These are phyloP conservation scores for Cosmia trapezina DNA, from an alignment of 2,888 invertebrate species.

Conservation along the genomic window DNA sequence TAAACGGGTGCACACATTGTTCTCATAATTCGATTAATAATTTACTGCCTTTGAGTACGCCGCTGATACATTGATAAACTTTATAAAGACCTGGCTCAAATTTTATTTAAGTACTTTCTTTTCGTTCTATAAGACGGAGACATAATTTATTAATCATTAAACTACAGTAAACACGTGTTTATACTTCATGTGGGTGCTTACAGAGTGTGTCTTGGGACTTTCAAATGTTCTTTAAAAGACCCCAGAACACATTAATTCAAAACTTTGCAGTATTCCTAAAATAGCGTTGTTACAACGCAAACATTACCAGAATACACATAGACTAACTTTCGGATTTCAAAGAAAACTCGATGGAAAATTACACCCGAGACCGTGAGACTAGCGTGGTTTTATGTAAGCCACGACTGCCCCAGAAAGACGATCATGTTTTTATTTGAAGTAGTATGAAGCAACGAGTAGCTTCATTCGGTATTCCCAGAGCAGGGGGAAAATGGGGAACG, in stretches of 20 bases:
- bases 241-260: too few species aligned
- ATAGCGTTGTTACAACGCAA: not conserved
- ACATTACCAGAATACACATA: not conserved
- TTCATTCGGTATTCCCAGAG: not conserved
- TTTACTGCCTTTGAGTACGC: not conserved
- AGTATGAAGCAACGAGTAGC: slow-evolving; percentile 13
- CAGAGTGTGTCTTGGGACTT: not conserved
- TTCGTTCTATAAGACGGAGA: not conserved
- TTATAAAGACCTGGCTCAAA: not conserved
- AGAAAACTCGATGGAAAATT: not conserved
- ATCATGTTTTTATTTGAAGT: not conserved
- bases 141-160: not conserved
- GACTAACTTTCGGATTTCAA: not conserved
- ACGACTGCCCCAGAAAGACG: not conserved
- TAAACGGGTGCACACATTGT: not conserved
- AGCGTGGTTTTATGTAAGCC: not conserved
- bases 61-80: not conserved
- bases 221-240: not conserved
- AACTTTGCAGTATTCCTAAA: not conserved
- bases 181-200: not conserved
- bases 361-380: too few species aligned
- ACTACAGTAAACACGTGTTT: not conserved
- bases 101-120: not conserved
- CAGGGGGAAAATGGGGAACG: not conserved
- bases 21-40: not conserved